Base-by-base conservation (phyloP, 1,140 invertebrate species). In the Pollicipes pollicipes region DNA sequence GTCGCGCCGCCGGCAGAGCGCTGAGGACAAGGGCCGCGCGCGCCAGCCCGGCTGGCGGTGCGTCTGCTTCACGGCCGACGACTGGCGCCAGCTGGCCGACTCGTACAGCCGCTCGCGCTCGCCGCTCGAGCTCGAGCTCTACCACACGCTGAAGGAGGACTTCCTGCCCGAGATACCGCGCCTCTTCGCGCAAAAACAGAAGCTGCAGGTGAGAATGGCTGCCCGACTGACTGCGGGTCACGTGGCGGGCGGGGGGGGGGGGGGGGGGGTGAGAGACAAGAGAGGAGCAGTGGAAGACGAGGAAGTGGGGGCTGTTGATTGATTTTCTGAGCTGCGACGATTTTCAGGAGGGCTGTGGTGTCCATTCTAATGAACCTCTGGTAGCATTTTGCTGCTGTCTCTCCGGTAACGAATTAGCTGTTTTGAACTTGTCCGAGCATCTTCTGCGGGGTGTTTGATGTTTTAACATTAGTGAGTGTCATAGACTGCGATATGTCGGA, bases 121-220 rank as follows among this genome's bases (percentile, higher is more conserved):
- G 58, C 77, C 85, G 27, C 63, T 68, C 72, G 90, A 93, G 79
- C 85, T 85, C 72, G 88, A 88, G 75, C 81, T 93, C 28, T 87
- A 87, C 76, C 84, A 85, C 73, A 90, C 90, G 30, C 83, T 95
- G 3, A 86, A 87, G 72, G 88, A 93, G 76, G 91, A 95, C 81
- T 96, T 96, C 82, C 82, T 95, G 74, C 93, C 92, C 27, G 91
- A 94, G 82, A 88, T 96, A 76, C 90, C 91, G 70, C 86, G 90
- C 76, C 83, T 95, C 27, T 93, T 95, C 81, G 88, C 89, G 75
- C 89, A 95, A 76, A 93, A 93, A 77, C 91, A 95, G 80, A 86
- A 76, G 73, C 75, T 75, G 26, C 29, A 30, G 37, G 45, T 30
- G 30, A 21, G 29, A 2, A 26, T 69, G 70, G 66, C 16, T 0